These are phyloP conservation scores for Palythoa heliodiscus DNA, from an alignment of 92 coral and sea anemone genomes.

Conservation along the genomic window DNA sequence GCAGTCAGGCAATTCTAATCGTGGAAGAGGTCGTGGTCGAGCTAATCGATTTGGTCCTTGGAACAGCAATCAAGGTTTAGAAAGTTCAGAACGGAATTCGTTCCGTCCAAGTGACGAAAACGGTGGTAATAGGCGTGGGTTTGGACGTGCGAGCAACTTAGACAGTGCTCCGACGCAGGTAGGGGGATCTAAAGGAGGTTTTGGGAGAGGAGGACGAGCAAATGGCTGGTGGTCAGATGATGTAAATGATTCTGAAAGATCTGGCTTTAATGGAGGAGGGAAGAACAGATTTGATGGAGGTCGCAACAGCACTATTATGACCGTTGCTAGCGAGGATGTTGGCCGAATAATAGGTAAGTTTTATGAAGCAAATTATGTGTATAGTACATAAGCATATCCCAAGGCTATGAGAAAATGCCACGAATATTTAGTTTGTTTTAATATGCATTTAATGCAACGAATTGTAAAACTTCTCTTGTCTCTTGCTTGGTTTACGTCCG, in stretches of 20 bases:
- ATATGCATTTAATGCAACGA: too few species aligned
- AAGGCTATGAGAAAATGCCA: too few species aligned
- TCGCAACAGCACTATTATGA: slow-evolving; percentile 5
- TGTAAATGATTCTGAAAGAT: slow-evolving; percentile 2
- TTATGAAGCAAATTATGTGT: neutral
- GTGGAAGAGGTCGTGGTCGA: slow-evolving; percentile 42
- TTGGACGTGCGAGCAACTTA: slow-evolving; percentile 4
- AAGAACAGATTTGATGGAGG: neutral
- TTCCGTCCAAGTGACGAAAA: slow-evolving; percentile 13
- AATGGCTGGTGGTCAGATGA: slow-evolving; percentile 37
- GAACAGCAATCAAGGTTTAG: slow-evolving; percentile 16
- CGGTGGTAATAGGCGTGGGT: slow-evolving; percentile 3
- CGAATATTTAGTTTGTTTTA: too few species aligned
- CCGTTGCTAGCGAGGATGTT: slow-evolving; percentile 11
- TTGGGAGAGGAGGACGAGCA: slow-evolving; percentile 7
- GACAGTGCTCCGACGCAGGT: neutral
- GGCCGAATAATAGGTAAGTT: slow-evolving; percentile 29
- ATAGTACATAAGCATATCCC: too few species aligned
- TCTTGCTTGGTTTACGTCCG: too few species aligned
- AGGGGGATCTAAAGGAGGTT: neutral
- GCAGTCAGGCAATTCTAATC: slow-evolving; percentile 7
- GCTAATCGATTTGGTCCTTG: slow-evolving; percentile 34
- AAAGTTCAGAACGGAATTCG: neutral
- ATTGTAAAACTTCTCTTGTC: too few species aligned
- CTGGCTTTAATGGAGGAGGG: slow-evolving; percentile 9